These are phyloP conservation scores for Drosophila subpulchrella DNA, from an alignment of 1,140 invertebrate species.

Conservation along the genomic window DNA sequence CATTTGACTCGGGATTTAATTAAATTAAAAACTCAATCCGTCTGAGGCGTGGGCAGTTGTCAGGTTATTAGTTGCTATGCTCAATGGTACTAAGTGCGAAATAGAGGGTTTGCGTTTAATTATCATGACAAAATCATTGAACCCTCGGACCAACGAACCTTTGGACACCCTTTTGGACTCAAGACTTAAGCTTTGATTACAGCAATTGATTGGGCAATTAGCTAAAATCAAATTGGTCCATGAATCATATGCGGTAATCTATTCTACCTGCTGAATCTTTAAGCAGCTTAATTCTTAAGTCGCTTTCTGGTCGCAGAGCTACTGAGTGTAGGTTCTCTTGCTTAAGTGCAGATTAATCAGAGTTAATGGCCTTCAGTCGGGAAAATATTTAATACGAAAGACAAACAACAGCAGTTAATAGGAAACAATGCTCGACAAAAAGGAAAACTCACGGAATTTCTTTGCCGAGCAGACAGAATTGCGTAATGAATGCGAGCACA, in stretches of 20 bases:
- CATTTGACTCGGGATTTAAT: constrained; percentile 43
- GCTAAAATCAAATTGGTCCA: constrained; percentile 18
- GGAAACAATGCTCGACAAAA: constrained; percentile 34
- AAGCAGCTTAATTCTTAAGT: constrained; percentile 24
- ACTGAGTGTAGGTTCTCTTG: background rate
- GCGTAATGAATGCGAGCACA: constrained; percentile 45
- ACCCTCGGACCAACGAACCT: constrained; percentile 8
- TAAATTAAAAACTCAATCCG: constrained; percentile 58
- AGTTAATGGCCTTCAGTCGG: constrained; percentile 53
- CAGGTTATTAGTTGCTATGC: constrained; percentile 60
- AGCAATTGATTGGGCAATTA: constrained; percentile 36
- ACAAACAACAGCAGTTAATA: constrained; percentile 61
- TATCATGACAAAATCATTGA: constrained; percentile 34
- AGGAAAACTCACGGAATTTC: constrained; percentile 33
- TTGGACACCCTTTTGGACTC: background rate
- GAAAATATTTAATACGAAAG: constrained; percentile 42
- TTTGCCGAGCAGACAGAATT: constrained; percentile 32
- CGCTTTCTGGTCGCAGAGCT: background rate
- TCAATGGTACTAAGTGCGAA: background rate
- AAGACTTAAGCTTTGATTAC: constrained; percentile 12
- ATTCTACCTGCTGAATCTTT: constrained; percentile 11
- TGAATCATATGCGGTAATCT: constrained; percentile 22
- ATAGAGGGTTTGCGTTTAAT: constrained; percentile 11
- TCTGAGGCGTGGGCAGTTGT: constrained; percentile 35
- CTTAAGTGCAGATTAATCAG: constrained; percentile 74